phyloP scores from a whole-genome alignment of 2,888 invertebrate species.

The Pollenia angustigena region DNA sequence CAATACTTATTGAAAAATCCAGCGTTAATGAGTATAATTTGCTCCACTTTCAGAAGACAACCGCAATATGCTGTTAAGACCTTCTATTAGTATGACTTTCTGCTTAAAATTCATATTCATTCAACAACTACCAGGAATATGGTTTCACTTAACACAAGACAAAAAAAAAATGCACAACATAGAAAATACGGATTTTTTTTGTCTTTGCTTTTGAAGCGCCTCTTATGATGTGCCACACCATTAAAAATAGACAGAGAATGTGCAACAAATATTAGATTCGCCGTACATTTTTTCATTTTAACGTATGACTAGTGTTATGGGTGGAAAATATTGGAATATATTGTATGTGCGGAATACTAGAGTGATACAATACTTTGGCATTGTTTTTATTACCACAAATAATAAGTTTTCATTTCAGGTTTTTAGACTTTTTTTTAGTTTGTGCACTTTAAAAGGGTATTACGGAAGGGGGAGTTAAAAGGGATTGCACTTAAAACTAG shows the following conservation, averaged over 20 bases:
- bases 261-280: constrained; percentile 60
- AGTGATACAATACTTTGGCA: constrained; percentile 37
- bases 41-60: constrained; percentile 61
- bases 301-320: constrained; percentile 36
- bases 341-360: neutral
- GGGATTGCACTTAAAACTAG: too few species aligned
- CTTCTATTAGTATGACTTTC: neutral
- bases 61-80: constrained; percentile 50
- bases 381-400: constrained; percentile 63
- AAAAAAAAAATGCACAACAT: neutral
- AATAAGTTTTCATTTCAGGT: constrained; percentile 43
- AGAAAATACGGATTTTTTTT: constrained; percentile 20
- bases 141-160: constrained; percentile 16
- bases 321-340: constrained; percentile 19
- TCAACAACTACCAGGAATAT: constrained; percentile 15
- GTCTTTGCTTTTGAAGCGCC: constrained; percentile 56
- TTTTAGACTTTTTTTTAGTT: constrained; percentile 34
- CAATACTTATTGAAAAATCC: constrained; percentile 19
- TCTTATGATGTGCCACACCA: constrained; percentile 70
- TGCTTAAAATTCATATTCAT: neutral
- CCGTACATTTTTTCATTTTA: constrained; percentile 13
- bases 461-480: neutral
- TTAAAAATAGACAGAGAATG: constrained; percentile 69
- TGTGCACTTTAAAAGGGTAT: neutral
- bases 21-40: constrained; percentile 67